These are phyloP conservation scores for Dendrocopos noguchii DNA, from an alignment of 2,113 vertebrate genomes.

Conservation along the genomic window DNA sequence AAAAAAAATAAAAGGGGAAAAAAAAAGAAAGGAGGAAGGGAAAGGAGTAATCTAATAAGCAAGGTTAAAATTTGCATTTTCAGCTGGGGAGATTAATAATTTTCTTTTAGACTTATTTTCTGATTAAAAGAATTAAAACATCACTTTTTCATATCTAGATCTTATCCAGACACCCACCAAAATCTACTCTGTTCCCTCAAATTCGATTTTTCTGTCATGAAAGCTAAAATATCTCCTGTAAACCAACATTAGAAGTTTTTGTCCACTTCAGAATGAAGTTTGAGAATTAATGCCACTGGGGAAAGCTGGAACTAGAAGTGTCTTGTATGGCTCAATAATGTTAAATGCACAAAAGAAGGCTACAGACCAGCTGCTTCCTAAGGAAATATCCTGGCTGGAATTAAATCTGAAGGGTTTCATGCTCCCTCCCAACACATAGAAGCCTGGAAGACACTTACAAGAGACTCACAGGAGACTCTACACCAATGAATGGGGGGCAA, in stretches of 20 bases:
- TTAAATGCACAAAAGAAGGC: background rate
- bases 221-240: background rate
- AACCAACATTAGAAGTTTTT: background rate
- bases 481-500: background rate
- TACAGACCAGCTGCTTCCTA: background rate
- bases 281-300: background rate
- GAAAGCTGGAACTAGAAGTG: background rate
- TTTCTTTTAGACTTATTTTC: background rate
- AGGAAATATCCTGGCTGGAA: background rate
- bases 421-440: background rate
- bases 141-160: background rate
- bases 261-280: background rate
- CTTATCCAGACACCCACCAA: background rate
- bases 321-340: background rate
- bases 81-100: background rate
- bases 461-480: background rate
- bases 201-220: conserved; percentile 6
- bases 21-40: too few relatives aligned
- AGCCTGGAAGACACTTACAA: background rate
- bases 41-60: background rate
- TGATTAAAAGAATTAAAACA: background rate
- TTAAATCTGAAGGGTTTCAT: background rate
- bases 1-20: background rate
- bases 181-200: background rate
- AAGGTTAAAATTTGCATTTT: conserved; percentile 15